These are phyloP conservation scores for Thermophis baileyi DNA, from an alignment of 2,113 vertebrate species.

Conservation along the genomic window DNA sequence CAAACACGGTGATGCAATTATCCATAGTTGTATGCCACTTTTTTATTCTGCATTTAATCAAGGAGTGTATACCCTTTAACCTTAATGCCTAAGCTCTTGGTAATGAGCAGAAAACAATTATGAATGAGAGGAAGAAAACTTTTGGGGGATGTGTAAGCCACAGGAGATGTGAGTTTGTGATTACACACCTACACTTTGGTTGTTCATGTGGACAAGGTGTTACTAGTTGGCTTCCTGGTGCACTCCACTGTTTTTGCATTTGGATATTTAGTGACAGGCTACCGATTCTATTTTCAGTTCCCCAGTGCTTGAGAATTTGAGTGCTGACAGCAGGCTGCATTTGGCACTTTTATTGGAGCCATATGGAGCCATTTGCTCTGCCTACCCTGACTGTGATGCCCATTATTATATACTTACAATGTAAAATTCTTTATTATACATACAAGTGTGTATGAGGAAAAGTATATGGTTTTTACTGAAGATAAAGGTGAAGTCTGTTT, in stretches of 20 bases:
- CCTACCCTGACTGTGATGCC: conserved; percentile 4
- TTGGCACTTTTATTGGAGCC: conserved; percentile 18
- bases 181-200: background rate
- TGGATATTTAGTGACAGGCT: conserved; percentile 19
- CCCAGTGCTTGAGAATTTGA: background rate
- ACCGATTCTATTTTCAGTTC: conserved; percentile 17
- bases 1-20: background rate
- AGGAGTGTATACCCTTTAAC: background rate
- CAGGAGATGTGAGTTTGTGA: background rate
- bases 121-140: background rate
- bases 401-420: conserved; percentile 1
- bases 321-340: conserved; percentile 5
- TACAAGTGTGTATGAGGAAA: background rate
- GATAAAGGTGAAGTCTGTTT: background rate
- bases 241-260: background rate
- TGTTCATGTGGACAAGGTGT: background rate
- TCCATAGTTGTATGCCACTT: background rate
- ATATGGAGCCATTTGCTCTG: conserved; percentile 26
- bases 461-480: background rate
- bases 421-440: background rate
- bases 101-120: background rate
- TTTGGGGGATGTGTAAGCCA: background rate
- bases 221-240: background rate
- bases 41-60: background rate
- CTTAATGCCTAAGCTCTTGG: background rate